Base-by-base conservation (phyloP, 2,113 vertebrate species). In the Syngnathus floridae region DNA sequence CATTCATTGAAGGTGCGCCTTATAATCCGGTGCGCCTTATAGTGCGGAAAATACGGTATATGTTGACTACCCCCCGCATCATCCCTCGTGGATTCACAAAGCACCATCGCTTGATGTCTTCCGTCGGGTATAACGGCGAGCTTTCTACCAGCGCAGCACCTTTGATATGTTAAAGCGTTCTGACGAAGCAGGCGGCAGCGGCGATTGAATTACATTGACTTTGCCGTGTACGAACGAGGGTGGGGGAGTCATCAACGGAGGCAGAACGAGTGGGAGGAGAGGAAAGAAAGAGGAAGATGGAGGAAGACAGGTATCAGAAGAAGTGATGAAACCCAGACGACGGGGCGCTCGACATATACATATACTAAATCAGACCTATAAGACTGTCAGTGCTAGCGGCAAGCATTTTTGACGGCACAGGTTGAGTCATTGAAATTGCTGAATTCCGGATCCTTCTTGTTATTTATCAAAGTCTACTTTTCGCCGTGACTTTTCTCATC, bases 141-240 rank as follows among this genome's bases (percentile, higher is more conserved):
- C 71, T 73, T 81, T 76, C 70, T 83, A 81, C 69, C 56, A 73
- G 54, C 65, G 37, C 65, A 52, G 64, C 48, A 78, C 66, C 82
- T 88, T 87, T 87, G 82, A 87, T 84, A 86, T 88, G 87, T 71
- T 84, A 87, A 88, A 85, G 65, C 58, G 72, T 65, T 69, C 68
- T 67, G 59, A 72, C 70, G 69, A 81, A 74, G 66, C 78, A 78
- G 78, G 78, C 82, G 78, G 77, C 71, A 67, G 69, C 69, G 72
- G 76, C 64, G 71, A 77, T 73, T 79, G 67, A 84, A 64, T 64
- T 58, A 69, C 56, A 36, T 73, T 64, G 68, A 74, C 63, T 73
- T 66, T 69, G 35, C 73, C 81, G 79, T 74, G 67, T 71, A 71
- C 67, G 73, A 64, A 66, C 43, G 38, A 49, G 36, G 31, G 54